These are phyloP conservation scores for Asobara japonica DNA, from an alignment of 1,140 invertebrate species.

Conservation along the genomic window DNA sequence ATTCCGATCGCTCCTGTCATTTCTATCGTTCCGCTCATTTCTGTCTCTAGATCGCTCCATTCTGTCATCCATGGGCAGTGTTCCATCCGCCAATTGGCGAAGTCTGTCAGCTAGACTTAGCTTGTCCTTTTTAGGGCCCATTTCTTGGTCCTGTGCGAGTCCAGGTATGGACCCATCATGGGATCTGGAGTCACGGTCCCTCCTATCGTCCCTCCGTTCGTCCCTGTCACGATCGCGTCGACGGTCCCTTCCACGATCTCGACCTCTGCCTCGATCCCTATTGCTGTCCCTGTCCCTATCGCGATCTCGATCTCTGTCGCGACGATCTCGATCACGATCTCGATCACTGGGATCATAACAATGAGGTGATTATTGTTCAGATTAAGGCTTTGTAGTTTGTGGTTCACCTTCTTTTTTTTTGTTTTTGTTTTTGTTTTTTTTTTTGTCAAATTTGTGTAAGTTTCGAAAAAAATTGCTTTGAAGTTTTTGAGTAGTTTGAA, in stretches of 20 bases:
- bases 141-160: conserved; percentile 40
- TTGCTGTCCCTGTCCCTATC: conserved; percentile 42
- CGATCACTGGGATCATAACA: too few relatives aligned
- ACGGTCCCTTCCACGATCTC: conserved; percentile 59
- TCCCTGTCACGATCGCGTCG: conserved; percentile 58
- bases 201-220: conserved; percentile 51
- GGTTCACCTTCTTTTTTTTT: too few relatives aligned
- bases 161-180: conserved; percentile 41
- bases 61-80: conserved; percentile 58
- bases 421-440: too few relatives aligned
- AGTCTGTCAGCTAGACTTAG: conserved; percentile 61
- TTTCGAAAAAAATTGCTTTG: too few relatives aligned
- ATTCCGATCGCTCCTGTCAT: conserved; percentile 46
- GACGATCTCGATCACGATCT: conserved; percentile 43
- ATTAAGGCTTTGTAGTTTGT: too few relatives aligned
- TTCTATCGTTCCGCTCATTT: conserved; percentile 51
- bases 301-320: conserved; percentile 44
- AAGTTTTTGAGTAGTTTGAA: too few relatives aligned
- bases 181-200: conserved; percentile 48
- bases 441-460: too few relatives aligned
- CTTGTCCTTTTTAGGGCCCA: conserved; percentile 55
- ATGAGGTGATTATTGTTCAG: too few relatives aligned
- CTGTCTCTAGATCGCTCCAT: conserved; percentile 52
- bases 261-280: conserved; percentile 52
- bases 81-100: conserved; percentile 63